Conservation (phyloP, 2,888 invertebrate species). For the Drosophila fungiperda region DNA sequence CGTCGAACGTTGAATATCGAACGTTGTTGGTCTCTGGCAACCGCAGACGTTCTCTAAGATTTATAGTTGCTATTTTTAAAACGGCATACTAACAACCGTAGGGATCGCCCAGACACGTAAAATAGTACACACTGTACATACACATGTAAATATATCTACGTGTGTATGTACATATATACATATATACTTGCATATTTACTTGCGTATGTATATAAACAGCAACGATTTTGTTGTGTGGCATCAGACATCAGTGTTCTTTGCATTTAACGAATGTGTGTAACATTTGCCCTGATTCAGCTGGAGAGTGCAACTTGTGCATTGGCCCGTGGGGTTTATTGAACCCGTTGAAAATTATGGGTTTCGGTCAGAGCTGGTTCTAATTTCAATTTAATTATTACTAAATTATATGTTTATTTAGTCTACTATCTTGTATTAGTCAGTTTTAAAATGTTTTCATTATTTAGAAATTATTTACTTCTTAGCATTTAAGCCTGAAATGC, state of each 20-base stretch:
- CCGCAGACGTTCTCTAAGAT: slow-evolving; percentile 65
- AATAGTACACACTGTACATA: slow-evolving; percentile 40
- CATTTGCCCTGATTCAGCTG: slow-evolving; percentile 5
- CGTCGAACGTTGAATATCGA: slow-evolving; percentile 33
- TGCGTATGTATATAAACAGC: not conserved
- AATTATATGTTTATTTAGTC: not conserved
- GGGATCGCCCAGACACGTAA: slow-evolving; percentile 50
- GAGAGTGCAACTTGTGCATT: slow-evolving; percentile 6
- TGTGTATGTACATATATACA: not conserved
- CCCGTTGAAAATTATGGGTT: not conserved
- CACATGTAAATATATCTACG: not conserved
- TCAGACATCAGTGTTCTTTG: not conserved
- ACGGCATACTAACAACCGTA: slow-evolving; percentile 74
- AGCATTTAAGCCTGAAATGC: not conserved
- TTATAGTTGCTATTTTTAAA: slow-evolving; percentile 80
- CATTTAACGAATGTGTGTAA: slow-evolving; percentile 14
- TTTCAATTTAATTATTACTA: not conserved
- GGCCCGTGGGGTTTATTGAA: slow-evolving; percentile 25
- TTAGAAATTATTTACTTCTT: not conserved
- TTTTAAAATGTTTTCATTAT: not conserved
- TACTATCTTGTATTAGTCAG: not conserved
- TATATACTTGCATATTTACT: not conserved
- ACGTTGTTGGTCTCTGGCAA: slow-evolving; percentile 44
- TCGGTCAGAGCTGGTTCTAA: not conserved
- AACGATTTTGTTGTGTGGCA: not conserved